Percentiles rank a stretch among this genome's conserved stretches.
Evolutionary conservation across 2,113 vertebrate species (phyloP).

Genomic region (Scopus umbretta): DNA sequence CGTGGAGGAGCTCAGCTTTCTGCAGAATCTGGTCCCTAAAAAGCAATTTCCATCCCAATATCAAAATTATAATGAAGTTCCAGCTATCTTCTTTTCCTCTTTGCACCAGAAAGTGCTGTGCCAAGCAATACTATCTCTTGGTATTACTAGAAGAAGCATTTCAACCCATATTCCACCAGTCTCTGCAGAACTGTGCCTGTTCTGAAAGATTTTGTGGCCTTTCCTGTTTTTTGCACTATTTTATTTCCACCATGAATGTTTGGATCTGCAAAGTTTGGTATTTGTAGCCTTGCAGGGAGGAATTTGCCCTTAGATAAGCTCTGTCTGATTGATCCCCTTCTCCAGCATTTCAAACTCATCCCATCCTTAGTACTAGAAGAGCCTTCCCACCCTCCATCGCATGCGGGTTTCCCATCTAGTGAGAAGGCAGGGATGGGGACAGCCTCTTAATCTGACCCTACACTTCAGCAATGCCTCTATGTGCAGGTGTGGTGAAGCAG

Average conservation of each 20-base stretch:
- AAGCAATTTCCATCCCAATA: neutral
- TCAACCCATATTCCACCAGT: neutral
- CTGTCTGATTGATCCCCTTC: neutral
- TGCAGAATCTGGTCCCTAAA: neutral
- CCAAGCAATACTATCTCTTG: neutral
- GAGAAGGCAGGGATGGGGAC: neutral
- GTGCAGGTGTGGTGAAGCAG: neutral
- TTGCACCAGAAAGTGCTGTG: neutral
- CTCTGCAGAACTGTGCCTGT: neutral
- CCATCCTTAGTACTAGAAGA: neutral
- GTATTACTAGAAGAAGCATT: neutral
- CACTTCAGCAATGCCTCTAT: neutral
- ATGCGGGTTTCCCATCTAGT: fast-evolving
- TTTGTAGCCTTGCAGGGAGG: neutral
- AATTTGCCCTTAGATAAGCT: neutral
- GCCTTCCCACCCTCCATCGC: neutral
- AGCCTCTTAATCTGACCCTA: neutral
- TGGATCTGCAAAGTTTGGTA: neutral
- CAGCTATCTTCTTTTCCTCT: neutral
- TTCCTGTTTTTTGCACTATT: neutral
- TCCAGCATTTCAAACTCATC: neutral
- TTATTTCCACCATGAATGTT: neutral
- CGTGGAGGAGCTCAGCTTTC: neutral
- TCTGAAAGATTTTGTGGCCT: neutral
- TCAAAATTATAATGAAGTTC: neutral